Base-by-base conservation (phyloP, 2,888 invertebrate genomes). In the Serrognathus titanus region DNA sequence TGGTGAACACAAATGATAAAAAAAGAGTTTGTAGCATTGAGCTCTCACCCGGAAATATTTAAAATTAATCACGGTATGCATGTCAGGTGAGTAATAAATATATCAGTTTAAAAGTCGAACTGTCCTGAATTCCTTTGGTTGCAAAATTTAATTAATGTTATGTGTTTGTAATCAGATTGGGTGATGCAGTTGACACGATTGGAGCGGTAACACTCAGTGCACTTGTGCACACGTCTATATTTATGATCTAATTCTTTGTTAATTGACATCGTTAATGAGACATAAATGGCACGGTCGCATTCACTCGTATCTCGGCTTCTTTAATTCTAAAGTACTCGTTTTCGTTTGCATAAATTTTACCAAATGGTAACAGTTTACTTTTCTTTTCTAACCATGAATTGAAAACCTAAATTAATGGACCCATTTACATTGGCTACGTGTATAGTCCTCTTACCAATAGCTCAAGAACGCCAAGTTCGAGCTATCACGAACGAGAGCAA, bases 151-250 rank as follows among this genome's bases (percentile, higher is more conserved):
- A 53, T 53, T 53, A 53, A 53, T 47, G 13, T 36, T 37, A 24
- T 39, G 35, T 11, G 41, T 37, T 48, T 53, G 16, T 48, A 40
- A 47, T 53, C 47, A 20, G 53, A 37, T 47, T 36, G 31, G n/a
- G 46, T 39, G 53, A 53, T 47, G 35, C 31, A 13, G 38, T 39
- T 39, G 53, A 53, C 53, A 53, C 53, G 53, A 53, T 53, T 47
- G 46, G 46, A 53, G 39, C 39, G 53, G 38, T 47, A 47, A 47
- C 47, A 47, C 39, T 39, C 38, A 24, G 24, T 20, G 47, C 38
- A 47, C 53, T 53, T 40, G 40, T 20, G 39, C 48, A 48, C 13
- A 46, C 20, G 38, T 53, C 10, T 46, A 31, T 46, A 38, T 53
- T 53, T 53, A 53, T 48, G 47, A 46, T 16, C 48, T 16, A 48